Base-by-base conservation (phyloP, 1,140 invertebrate species). In the Drosophila littoralis region DNA sequence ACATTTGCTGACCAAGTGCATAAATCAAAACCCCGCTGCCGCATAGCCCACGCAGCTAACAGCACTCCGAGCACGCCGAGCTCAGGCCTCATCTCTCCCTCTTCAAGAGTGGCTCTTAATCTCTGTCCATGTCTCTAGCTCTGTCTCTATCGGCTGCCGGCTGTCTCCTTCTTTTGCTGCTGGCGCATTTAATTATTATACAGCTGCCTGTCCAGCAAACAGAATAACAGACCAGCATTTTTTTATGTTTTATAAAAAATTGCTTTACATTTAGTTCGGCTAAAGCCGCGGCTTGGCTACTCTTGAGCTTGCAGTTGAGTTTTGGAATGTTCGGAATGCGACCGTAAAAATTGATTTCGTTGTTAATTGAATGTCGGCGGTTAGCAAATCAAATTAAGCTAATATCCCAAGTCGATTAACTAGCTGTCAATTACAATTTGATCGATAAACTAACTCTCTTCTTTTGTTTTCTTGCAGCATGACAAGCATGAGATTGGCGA, bases 401-500 rank as follows among this genome's bases (percentile, higher is more conserved):
- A 13, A 45, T 15, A 45, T 59, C 35, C 35, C 12, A 13, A 10
- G 2, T 32, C 6, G 15, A 15, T 10, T 33, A 15, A 3, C 4
- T 28, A 3, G 22, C 22, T 28, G 3, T 28, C 22, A 28, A 28
- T 28, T 28, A 28, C 22, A 28, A 28, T 28, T 28, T 28, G 4
- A 28, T 28, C 22, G 22, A 4, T 5, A 28, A 28, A 28, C 22
- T 45, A 32, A 40, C 13, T 38, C 60, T 43, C 9, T 57, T 61
- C 38, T 22, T 61, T 59, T 77, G n/a, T 63, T 33, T 93, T 93
- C 36, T 93, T 84, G 9, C 92, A 96, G 94, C 92, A 93, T 79
- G 91, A 91, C 22, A 94, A 93, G 64, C 93, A 94, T 64, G 94
- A 97, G 70, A 94, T 97, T 63, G 97, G 97, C 32, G 96, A 97